phyloP scores from a whole-genome alignment of 2,888 invertebrate genomes.

The Hedya salicella region DNA sequence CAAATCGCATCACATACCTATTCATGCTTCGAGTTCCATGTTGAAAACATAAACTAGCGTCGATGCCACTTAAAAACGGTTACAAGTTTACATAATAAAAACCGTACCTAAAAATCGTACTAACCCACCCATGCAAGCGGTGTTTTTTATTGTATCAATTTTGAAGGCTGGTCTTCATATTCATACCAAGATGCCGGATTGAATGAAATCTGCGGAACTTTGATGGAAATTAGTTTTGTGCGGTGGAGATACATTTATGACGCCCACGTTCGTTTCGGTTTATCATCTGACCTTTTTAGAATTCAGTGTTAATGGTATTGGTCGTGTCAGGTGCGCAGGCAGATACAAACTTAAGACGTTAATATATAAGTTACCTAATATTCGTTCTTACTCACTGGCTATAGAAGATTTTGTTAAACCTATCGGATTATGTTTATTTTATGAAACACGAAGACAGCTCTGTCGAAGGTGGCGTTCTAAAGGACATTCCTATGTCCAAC shows the following conservation, averaged over 20 bases:
- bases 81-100: conserved; percentile 36
- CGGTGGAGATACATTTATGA: conserved; percentile 31
- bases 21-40: conserved; percentile 69
- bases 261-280: conserved; percentile 38
- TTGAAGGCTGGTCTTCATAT: conserved; percentile 4
- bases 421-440: no score
- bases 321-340: not conserved
- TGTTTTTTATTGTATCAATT: conserved; percentile 6
- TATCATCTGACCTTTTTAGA: conserved; percentile 43
- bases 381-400: not conserved
- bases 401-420: not conserved
- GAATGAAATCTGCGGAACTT: conserved; percentile 15
- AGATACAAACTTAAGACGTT: conserved; percentile 6
- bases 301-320: conserved; percentile 51
- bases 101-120: conserved; percentile 22
- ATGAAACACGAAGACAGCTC: no score
- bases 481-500: no score
- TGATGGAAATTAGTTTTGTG: conserved; percentile 27
- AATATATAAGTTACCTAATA: conserved; percentile 12
- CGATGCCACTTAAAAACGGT: conserved; percentile 54
- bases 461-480: no score
- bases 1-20: conserved; percentile 78
- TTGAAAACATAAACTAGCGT: conserved; percentile 65
- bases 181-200: not conserved
- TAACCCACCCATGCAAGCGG: conserved; percentile 7